These are phyloP conservation scores for Dreissena rostriformis DNA, from an alignment of 1,140 invertebrate genomes.

Conservation along the genomic window DNA sequence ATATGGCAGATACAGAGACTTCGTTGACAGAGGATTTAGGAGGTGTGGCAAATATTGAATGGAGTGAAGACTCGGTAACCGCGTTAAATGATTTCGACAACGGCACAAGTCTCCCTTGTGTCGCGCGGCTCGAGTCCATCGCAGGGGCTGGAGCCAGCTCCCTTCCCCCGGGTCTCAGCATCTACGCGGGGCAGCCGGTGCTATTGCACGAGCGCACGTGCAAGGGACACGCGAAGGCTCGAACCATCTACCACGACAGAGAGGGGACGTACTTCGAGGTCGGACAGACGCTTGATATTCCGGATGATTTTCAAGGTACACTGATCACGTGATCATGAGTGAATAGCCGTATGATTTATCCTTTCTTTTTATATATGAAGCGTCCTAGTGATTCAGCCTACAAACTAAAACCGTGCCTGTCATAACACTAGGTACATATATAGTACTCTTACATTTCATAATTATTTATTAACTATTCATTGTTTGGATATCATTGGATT, in stretches of 20 bases:
- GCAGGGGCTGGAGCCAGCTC: conserved; percentile 20
- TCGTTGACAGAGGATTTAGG: no score
- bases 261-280: conserved; percentile 71
- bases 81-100: conserved; percentile 44
- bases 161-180: conserved; percentile 63
- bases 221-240: conserved; percentile 59
- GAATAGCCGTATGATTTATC: no score
- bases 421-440: no score
- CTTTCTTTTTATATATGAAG: no score
- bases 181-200: conserved; percentile 69
- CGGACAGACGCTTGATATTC: conserved; percentile 74
- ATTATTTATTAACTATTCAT: no score
- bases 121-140: conserved; percentile 56
- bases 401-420: no score
- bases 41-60: neutral
- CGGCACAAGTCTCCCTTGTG: conserved; percentile 59
- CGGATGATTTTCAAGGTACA: conserved; percentile 73
- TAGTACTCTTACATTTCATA: no score
- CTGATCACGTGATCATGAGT: no score
- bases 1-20: no score
- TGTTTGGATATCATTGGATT: no score
- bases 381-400: no score
- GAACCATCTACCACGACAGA: conserved; percentile 72
- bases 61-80: conserved; percentile 12
- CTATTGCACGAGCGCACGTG: conserved; percentile 55